These are phyloP conservation scores for Neoniphon sammara DNA, from an alignment of 2,797 vertebrate genomes.

Conservation along the genomic window DNA sequence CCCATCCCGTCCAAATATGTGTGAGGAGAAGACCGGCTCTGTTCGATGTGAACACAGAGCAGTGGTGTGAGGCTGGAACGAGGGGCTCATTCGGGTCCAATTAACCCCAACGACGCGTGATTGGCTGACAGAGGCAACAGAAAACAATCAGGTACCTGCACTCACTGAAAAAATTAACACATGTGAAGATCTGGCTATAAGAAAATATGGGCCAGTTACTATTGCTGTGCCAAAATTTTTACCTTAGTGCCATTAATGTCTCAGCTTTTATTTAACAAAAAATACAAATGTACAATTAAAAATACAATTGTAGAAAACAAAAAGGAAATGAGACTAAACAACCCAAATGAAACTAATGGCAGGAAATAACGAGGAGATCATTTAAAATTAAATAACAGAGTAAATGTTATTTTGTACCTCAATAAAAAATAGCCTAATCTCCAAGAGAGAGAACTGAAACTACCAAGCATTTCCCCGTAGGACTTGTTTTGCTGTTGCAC, in stretches of 20 bases:
- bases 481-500: slow-evolving; percentile 36
- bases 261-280: background rate
- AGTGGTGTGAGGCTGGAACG: background rate
- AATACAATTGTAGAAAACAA: background rate
- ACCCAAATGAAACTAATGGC: no score
- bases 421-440: background rate
- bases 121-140: background rate
- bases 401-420: background rate
- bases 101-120: background rate
- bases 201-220: background rate
- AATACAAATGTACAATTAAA: background rate
- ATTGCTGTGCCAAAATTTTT: background rate
- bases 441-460: slow-evolving; percentile 27
- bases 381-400: no score
- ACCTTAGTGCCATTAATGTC: background rate
- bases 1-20: slow-evolving; percentile 34
- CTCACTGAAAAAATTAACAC: slow-evolving; percentile 1
- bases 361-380: no score
- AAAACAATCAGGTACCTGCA: background rate
- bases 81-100: background rate
- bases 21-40: slow-evolving; percentile 35
- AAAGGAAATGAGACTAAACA: background rate
- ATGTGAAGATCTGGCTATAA: background rate
- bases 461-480: background rate
- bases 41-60: slow-evolving; percentile 24